Evolutionary conservation across 2,888 invertebrate genomes (phyloP), one percentile per base, ranked within the genome.

Genomic region (Apamea epomidion): DNA sequence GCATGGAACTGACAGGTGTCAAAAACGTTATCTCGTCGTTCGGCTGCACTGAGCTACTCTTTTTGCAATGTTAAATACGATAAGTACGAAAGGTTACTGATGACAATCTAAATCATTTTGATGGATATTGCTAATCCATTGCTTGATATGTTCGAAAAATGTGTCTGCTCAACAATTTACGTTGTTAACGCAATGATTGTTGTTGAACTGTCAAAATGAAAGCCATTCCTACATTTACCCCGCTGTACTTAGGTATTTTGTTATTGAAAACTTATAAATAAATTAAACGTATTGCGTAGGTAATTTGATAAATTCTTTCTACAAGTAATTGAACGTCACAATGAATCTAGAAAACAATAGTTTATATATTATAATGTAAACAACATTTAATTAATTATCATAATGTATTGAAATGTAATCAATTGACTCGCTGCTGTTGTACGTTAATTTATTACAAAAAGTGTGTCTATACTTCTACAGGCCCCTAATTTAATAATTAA

Each of bases 391-490:
- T n/a, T 32, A 21, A 62, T 71, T 81, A 81, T 32, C 51, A 72
- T 79, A 60, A 45, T 42, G 2, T 65, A 79, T 78, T 78, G 14
- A 65, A 65, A 79, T 79, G 79, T 67, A 58, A 29, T 78, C 42
- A 74, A 51, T n/a, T 12, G 42, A 58, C 1, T 25, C 51, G 75
- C 5, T 25, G 29, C 75, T 75, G 25, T 42, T 29, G 21, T 29
- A 73, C 32, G 10, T 37, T 14, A n/a, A 14, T n/a, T 14, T 1
- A 8, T 32, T 14, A 18, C 7, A 48, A 74, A 48, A 48, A 6
- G 12, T 60, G 1, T 29, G 29, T 62, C 0, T 58, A 51, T 25
- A 58, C 58, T 58, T 12, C n/a, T 58, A 12, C n/a, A 25, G 25
- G 48, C 5, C 16, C 0, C 16, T 48, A 48, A 16, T 48, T 48